These are phyloP conservation scores for Apamea crenata DNA, from an alignment of 2,888 invertebrate species.

Conservation along the genomic window DNA sequence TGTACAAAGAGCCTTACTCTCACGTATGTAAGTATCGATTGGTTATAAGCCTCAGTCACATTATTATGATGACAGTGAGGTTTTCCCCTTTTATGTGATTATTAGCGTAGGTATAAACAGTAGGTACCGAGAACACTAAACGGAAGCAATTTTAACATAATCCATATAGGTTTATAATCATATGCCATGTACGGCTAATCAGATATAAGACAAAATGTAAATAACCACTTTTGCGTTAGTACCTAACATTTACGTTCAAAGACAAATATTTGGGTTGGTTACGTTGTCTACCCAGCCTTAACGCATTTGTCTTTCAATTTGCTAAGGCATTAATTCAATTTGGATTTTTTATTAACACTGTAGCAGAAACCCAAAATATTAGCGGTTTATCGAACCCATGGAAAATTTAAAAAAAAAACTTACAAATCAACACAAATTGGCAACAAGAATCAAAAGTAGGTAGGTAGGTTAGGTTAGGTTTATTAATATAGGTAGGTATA, in stretches of 20 bases:
- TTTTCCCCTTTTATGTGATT: constrained; percentile 9
- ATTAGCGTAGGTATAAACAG: constrained; percentile 10
- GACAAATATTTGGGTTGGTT: constrained; percentile 17
- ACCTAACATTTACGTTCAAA: constrained; percentile 5
- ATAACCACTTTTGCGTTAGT: background rate
- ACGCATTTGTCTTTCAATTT: background rate
- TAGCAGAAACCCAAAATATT: background rate
- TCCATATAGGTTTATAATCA: constrained; percentile 6
- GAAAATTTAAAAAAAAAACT: background rate
- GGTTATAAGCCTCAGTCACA: background rate
- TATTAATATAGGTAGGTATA: no score
- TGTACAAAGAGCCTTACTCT: background rate
- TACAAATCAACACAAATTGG: background rate
- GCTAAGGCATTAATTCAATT: background rate
- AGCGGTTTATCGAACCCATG: background rate
- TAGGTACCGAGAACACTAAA: background rate
- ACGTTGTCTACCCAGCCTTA: background rate
- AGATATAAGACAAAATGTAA: background rate
- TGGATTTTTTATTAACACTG: background rate
- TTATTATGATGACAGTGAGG: background rate
- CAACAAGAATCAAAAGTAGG: no score
- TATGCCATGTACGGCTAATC: background rate
- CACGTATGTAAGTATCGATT: background rate
- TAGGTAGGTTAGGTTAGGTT: no score
- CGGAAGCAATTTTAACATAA: constrained; percentile 9